Percentiles rank a stretch among this genome's conserved stretches.
Conservation (phyloP, 2,888 invertebrate genomes). For the Diarsia dahlii region DNA sequence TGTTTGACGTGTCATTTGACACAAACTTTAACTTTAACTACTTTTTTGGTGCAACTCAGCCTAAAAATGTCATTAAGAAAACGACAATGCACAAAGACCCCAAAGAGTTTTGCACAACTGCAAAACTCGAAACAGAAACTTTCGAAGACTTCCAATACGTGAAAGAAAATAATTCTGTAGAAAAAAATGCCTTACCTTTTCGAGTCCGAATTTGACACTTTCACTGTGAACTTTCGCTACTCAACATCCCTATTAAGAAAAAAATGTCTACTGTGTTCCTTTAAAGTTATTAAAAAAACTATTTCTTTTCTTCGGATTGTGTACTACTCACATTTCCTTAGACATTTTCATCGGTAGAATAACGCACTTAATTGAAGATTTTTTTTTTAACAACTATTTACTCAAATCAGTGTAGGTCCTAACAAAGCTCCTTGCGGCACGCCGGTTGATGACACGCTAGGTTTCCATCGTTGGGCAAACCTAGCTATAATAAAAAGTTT, state of each 20-base stretch:
- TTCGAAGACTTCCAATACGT: not conserved
- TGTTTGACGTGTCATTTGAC: no score
- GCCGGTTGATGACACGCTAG: not conserved
- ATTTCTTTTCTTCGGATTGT: not conserved
- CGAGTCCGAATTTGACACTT: not conserved
- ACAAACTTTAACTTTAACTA: no score
- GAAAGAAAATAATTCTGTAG: not conserved
- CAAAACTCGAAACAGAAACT: not conserved
- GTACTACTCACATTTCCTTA: not conserved
- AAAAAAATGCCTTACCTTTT: constrained; percentile 32
- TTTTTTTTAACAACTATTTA: not conserved
- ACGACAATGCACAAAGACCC: no score
- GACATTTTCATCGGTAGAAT: not conserved
- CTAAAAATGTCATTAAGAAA: no score
- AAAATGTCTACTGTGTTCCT: not conserved
- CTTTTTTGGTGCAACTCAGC: no score
- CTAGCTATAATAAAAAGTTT: not conserved
- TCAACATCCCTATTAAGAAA: no score
- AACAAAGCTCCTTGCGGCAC: not conserved
- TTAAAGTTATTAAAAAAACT: not conserved
- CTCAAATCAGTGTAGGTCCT: not conserved
- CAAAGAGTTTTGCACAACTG: not conserved
- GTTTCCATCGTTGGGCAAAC: not conserved
- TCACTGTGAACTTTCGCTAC: not conserved
- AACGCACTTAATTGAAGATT: not conserved